phyloP scores from a whole-genome alignment of 2,888 invertebrate genomes.

The Allophyes oxyacanthae region DNA sequence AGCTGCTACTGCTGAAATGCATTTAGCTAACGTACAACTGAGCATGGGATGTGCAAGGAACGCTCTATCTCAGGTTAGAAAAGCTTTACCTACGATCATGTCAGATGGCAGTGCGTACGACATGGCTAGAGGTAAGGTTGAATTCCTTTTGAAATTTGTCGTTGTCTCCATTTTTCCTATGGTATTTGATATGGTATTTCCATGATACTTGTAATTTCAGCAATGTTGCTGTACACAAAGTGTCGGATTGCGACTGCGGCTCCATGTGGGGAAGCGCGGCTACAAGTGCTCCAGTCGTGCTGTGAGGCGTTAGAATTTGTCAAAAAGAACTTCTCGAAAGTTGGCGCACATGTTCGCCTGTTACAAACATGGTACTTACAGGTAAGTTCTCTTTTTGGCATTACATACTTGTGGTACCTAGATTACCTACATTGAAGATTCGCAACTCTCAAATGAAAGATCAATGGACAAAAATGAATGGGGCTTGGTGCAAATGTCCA shows the following conservation, averaged over 20 bases:
- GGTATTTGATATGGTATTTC: no score
- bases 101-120: slow-evolving; percentile 95
- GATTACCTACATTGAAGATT: no score
- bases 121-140: slow-evolving; percentile 90
- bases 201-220: no score
- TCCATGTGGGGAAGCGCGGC: slow-evolving; percentile 80
- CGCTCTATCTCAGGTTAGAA: slow-evolving; percentile 92
- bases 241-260: slow-evolving; percentile 92
- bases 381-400: slow-evolving; percentile 71
- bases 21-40: slow-evolving; percentile 94
- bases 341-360: slow-evolving; percentile 93
- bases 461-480: no score
- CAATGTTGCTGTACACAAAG: slow-evolving; percentile 92
- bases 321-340: slow-evolving; percentile 91
- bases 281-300: slow-evolving; percentile 87
- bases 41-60: slow-evolving; percentile 93
- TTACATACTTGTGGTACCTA: background rate
- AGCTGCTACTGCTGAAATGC: slow-evolving; percentile 92
- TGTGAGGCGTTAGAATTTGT: slow-evolving; percentile 91
- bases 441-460: no score
- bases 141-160: background rate
- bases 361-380: slow-evolving; percentile 93
- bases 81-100: slow-evolving; percentile 92
- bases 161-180: no score
- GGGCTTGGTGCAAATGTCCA: no score